Evolutionary conservation across 2,113 vertebrate genomes (phyloP), one percentile per base, ranked within the genome.

Genomic region (Xiphophorus hellerii): DNA sequence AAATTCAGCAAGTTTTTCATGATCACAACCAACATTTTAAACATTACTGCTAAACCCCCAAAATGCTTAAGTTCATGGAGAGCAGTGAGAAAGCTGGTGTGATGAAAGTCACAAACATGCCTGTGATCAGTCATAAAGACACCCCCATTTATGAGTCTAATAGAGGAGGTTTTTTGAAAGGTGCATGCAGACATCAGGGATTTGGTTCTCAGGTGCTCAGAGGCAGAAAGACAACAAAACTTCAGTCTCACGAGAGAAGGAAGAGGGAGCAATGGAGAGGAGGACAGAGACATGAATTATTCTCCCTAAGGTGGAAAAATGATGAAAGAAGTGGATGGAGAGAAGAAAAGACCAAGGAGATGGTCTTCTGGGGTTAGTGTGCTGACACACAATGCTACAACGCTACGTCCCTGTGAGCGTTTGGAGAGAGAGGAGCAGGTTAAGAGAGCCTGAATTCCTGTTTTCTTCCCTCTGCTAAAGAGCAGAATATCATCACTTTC

Each of bases 181-280:
- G n/a, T 80, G 66, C 51, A 29, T 71, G 69, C n/a, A 33, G 60
- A 77, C 86, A 74, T 71, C 73, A 37, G 87, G 85, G 87, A 86
- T 14, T 51, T 5, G 39, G 86, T 69, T 77, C 86, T 82, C 89
- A 90, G 85, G 81, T 89, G 88, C 80, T 75, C 77, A 15, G 62
- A 61, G 62, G 33, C 39, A 61, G 48, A 71, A 64, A 48, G 44
- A 20, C 15, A 79, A 72, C 72, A 80, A 64, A 66, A 66, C 74
- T 48, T 25, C 3, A 74, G 4, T 76, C 82, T 66, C 82, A 69
- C 1, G 71, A 73, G 84, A 76, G 29, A 15, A 33, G 63, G 35
- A 25, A 0, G 28, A 60, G 35, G 9, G 25, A 35, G 62, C 7
- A 62, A 25, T 62, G 15, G n/a, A 31, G 25, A 58, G 54, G 28